Evolutionary conservation across 1,140 invertebrate genomes (phyloP), one percentile per base, ranked within the genome.

Genomic region (Drosophila pseudoananassae): DNA sequence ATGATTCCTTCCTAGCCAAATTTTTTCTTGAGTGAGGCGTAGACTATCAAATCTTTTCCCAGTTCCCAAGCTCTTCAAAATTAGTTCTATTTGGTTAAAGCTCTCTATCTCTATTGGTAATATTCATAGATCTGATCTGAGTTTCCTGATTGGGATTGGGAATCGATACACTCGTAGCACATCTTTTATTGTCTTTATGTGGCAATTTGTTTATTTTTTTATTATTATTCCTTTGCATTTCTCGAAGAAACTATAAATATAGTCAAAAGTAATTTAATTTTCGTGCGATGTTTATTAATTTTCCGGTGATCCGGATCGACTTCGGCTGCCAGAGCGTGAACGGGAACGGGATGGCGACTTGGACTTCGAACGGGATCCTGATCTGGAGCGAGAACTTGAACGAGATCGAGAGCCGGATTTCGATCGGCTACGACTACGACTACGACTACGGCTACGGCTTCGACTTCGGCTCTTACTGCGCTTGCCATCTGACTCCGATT

Each of bases 371-470:
- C 78, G 55, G 1, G 74, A 84, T 0, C 83, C 78, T 0, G 92
- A 93, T 14, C 85, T 84, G 17, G 81, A 9, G 31, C 31, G 31
- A n/a, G 33, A 93, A 2, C 40, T 43, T 43, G 40, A 43, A 77
- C 78, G 92, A 76, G 64, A 88, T 49, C 81, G 92, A 63, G 93
- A 93, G 2, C 91, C 79, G 0, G 93, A 93, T 10, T 70, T 52
- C 17, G 89, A 90, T 25, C 72, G 36, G 14, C 40, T 43, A n/a
- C 40, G 40, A 5, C 40, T 43, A 9, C 12, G 9, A n/a, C 33
- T 36, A 5, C 40, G 14, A 9, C 40, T 38, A n/a, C n/a, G n/a
- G n/a, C 38, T 43, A 10, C 12, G 9, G 9, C 33, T 36, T 1
- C 40, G 14, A 3, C 40, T 40, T n/a, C 38, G 15, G n/a, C 38